These are phyloP conservation scores for Spodoptera littoralis DNA, from an alignment of 2,888 invertebrate species.

Conservation along the genomic window DNA sequence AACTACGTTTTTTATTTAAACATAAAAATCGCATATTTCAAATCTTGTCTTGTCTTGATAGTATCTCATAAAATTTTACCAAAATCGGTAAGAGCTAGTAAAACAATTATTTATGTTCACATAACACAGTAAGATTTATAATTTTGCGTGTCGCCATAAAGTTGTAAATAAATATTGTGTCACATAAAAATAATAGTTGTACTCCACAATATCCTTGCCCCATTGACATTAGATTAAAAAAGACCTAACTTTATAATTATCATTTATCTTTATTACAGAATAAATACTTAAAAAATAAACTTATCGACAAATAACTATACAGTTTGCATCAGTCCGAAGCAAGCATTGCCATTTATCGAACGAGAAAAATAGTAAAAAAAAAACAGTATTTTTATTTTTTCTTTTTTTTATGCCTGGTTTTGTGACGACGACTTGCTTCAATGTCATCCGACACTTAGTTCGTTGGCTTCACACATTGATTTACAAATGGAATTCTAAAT, in stretches of 20 bases:
- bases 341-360: no score
- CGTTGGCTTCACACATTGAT: conserved; percentile 1
- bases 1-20: conserved; percentile 18
- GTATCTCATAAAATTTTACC: no score
- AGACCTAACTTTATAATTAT: background rate
- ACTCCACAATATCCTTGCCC: no score
- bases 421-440: no score
- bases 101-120: conserved; percentile 36
- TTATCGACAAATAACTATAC: no score
- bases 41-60: conserved; percentile 1
- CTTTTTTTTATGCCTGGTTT: no score
- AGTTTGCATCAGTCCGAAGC: no score
- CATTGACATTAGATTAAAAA: conserved; percentile 25
- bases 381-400: no score
- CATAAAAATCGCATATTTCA: conserved; percentile 17
- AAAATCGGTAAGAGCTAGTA: conserved; percentile 25
- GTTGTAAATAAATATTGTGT: conserved; percentile 49
- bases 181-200: conserved; percentile 16
- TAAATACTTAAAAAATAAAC: no score
- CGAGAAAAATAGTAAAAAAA: no score
- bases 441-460: conserved; percentile 19
- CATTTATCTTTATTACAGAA: background rate
- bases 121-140: conserved; percentile 48
- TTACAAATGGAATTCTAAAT: conserved; percentile 23
- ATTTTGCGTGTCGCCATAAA: conserved; percentile 39